phyloP scores from a whole-genome alignment of 2,888 invertebrate genomes.

The Ametastegia equiseti region DNA sequence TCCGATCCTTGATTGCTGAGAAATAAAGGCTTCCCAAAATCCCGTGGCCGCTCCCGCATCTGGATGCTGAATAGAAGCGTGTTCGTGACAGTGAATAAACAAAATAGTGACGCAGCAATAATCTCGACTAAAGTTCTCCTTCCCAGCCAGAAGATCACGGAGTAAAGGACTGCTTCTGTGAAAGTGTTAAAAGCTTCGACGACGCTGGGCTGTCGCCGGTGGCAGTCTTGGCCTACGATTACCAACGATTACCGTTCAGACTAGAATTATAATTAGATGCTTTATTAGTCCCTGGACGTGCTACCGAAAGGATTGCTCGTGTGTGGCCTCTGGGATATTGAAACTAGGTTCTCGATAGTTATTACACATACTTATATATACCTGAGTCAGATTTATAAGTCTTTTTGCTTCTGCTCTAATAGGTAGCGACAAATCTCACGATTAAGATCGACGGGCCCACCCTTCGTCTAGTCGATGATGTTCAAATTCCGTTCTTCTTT shows the following conservation, averaged over 20 bases:
- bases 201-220: slow-evolving; percentile 61
- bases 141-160: slow-evolving; percentile 31
- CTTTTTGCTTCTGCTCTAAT: neutral
- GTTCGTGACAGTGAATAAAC: slow-evolving; percentile 67
- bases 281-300: slow-evolving; percentile 44
- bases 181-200: slow-evolving; percentile 61
- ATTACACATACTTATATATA: neutral
- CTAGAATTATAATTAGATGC: slow-evolving; percentile 61
- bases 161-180: slow-evolving; percentile 28
- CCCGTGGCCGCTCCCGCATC: slow-evolving; percentile 31
- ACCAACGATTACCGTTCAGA: slow-evolving; percentile 64
- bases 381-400: neutral
- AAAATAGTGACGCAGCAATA: slow-evolving; percentile 71
- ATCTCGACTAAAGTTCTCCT: slow-evolving; percentile 52
- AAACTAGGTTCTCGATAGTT: slow-evolving; percentile 23
- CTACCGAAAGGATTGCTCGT: slow-evolving; percentile 33
- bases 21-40: neutral
- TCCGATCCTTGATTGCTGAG: neutral
- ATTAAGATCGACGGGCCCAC: slow-evolving; percentile 23
- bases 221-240: slow-evolving; percentile 59
- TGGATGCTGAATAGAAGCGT: slow-evolving; percentile 56
- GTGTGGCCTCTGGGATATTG: slow-evolving; percentile 29
- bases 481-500: neutral
- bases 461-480: neutral
- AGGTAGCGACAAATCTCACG: slow-evolving; percentile 3